phyloP scores from a whole-genome alignment of 2,797 vertebrate species.

The Carcharodon carcharias region DNA sequence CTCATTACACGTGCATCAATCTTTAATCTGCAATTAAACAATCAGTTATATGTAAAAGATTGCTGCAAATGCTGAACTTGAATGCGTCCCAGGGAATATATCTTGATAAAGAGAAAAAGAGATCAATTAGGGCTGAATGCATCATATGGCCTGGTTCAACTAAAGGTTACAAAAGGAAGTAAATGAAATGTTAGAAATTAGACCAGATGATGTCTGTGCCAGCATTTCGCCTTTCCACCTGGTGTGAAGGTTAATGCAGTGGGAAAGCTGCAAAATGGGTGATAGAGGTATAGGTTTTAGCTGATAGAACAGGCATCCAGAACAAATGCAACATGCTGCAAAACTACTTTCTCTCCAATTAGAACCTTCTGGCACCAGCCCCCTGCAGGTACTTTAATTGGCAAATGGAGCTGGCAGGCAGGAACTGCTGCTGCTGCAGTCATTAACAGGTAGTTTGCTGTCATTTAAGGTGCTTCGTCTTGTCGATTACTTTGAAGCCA shows the following conservation, averaged over 20 bases:
- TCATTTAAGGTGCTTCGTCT: constrained; percentile 53
- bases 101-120: constrained; percentile 56
- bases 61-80: constrained; percentile 60
- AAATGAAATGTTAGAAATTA: constrained; percentile 41
- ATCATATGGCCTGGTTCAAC: constrained; percentile 56
- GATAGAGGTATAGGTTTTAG: constrained; percentile 45
- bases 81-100: constrained; percentile 56
- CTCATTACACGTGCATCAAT: constrained; percentile 73
- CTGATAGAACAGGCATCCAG: constrained; percentile 55
- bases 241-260: constrained; percentile 33
- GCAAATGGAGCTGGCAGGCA: constrained; percentile 56
- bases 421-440: constrained; percentile 52
- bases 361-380: constrained; percentile 54
- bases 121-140: constrained; percentile 57
- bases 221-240: constrained; percentile 44
- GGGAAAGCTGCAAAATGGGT: constrained; percentile 39
- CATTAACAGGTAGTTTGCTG: constrained; percentile 62
- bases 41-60: constrained; percentile 69
- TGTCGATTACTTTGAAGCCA: constrained; percentile 52
- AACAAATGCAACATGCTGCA: constrained; percentile 58
- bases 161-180: constrained; percentile 55
- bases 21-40: constrained; percentile 82
- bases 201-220: constrained; percentile 53
- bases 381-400: constrained; percentile 73
- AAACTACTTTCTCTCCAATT: constrained; percentile 60